These are phyloP conservation scores for Phalangium opilio DNA, from an alignment of 2,888 invertebrate genomes.

Conservation along the genomic window DNA sequence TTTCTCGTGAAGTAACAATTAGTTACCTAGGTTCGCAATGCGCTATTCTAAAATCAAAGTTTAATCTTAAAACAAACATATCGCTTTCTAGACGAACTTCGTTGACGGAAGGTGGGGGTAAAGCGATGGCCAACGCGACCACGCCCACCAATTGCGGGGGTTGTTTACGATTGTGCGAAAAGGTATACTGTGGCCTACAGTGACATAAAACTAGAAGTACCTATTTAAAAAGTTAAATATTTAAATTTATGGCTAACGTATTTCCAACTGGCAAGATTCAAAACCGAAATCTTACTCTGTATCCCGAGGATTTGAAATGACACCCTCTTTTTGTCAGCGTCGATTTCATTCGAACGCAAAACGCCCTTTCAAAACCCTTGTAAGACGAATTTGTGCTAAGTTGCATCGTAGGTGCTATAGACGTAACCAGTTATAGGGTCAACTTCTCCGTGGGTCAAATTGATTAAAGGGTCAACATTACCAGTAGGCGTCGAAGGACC, in stretches of 20 bases:
- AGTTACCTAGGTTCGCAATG: constrained; percentile 85
- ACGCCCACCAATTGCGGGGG: constrained; percentile 47
- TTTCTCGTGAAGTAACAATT: neutral
- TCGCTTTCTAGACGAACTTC: constrained; percentile 79
- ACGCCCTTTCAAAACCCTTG: constrained; percentile 57
- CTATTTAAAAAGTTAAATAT: constrained; percentile 38
- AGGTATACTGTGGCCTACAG: constrained; percentile 80
- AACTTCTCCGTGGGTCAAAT: neutral
- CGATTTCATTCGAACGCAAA: constrained; percentile 94
- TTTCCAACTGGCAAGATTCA: too few relatives aligned
- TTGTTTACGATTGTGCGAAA: constrained; percentile 67
- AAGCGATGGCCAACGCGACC: constrained; percentile 86
- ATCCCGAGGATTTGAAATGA: constrained; percentile 85
- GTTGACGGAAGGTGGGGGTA: constrained; percentile 92
- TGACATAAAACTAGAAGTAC: constrained; percentile 83
- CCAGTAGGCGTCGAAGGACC: constrained; percentile 9
- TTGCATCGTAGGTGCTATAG: constrained; percentile 21
- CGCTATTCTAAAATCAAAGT: constrained; percentile 88
- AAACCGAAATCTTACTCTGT: constrained; percentile 54
- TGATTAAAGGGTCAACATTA: too few relatives aligned
- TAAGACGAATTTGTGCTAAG: constrained; percentile 34
- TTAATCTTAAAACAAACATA: constrained; percentile 79
- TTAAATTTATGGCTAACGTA: neutral
- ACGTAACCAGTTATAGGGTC: too few relatives aligned
- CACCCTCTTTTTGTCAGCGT: constrained; percentile 93